These are phyloP conservation scores for Thalassaphorura encarpata DNA, from an alignment of 1,140 invertebrate genomes.

Conservation along the genomic window DNA sequence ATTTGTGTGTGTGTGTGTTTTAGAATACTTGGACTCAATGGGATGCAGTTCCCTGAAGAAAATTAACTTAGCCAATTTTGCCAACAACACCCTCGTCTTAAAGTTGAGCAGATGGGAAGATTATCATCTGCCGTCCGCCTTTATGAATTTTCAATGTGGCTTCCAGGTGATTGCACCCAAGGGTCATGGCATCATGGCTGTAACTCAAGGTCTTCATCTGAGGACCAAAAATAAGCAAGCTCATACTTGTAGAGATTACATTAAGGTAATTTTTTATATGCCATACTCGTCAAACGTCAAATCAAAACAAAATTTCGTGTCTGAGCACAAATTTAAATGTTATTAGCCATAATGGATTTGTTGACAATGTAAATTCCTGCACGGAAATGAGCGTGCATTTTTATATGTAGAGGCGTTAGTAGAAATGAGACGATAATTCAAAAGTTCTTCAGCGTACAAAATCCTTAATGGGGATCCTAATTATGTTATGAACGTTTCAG, in stretches of 20 bases:
- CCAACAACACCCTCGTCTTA: conserved; percentile 16
- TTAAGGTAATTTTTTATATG: conserved; percentile 2
- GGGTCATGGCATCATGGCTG: conserved; percentile 16
- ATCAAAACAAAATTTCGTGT: no score
- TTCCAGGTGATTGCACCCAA: conserved; percentile 19
- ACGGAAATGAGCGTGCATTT: no score
- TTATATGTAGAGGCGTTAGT: no score
- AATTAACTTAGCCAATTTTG: conserved; percentile 7
- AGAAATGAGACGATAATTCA: background rate
- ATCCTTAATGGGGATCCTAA: background rate
- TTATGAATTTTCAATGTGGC: conserved; percentile 14
- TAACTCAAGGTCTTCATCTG: conserved; percentile 11
- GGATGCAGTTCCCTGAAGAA: background rate
- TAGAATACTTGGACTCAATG: conserved; percentile 8
- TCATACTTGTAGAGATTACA: conserved; percentile 5
- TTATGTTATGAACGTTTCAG: background rate
- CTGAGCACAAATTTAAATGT: no score
- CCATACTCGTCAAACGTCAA: no score
- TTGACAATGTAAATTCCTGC: no score
- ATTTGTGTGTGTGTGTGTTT: background rate
- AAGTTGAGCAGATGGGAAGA: conserved; percentile 15
- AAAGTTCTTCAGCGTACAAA: background rate
- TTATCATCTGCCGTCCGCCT: conserved; percentile 1
- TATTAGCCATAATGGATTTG: no score
- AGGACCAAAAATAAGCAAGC: conserved; percentile 1